Evolutionary conservation across 1,140 invertebrate species (phyloP).

Genomic region (Polyergus mexicanus): DNA sequence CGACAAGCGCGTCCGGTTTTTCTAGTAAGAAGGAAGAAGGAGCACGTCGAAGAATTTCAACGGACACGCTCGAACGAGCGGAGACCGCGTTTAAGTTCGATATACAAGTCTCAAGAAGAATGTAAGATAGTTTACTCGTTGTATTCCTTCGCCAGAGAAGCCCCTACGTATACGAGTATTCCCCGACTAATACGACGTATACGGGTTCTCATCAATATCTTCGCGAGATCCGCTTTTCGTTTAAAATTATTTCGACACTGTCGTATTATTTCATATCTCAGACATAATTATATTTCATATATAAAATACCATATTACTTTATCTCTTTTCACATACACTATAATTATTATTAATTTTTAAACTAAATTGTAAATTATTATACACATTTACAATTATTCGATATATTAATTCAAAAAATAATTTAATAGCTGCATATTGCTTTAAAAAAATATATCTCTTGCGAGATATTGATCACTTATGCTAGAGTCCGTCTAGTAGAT

Average conservation of each 20-base stretch:
- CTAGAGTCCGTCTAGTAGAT: background rate
- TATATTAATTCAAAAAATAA: background rate
- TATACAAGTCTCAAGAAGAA: constrained; percentile 49
- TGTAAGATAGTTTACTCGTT: constrained; percentile 53
- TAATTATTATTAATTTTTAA: constrained; percentile 2
- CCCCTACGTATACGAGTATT: constrained; percentile 12
- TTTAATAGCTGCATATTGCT: background rate
- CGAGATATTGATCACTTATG: constrained; percentile 1
- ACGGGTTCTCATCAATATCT: constrained; percentile 27
- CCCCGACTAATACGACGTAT: constrained; percentile 29
- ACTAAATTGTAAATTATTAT: background rate
- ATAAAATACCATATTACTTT: background rate
- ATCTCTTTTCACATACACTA: too few species aligned
- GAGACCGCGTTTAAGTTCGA: constrained; percentile 41
- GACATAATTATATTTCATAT: too few species aligned
- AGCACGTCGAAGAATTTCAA: constrained; percentile 54
- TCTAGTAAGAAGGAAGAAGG: constrained; percentile 42
- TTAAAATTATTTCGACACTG: background rate
- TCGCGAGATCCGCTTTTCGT: constrained; percentile 27
- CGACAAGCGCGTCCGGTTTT: constrained; percentile 60
- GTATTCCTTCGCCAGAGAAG: constrained; percentile 19
- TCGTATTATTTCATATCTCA: too few species aligned
- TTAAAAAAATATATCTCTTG: background rate
- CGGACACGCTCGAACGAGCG: constrained; percentile 53
- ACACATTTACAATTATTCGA: background rate